A percentile compares a stretch with the other conserved stretches of the same genome.
These are phyloP conservation scores for Cotesia typhae DNA, from an alignment of 1,140 invertebrate species.

Conservation along the genomic window DNA sequence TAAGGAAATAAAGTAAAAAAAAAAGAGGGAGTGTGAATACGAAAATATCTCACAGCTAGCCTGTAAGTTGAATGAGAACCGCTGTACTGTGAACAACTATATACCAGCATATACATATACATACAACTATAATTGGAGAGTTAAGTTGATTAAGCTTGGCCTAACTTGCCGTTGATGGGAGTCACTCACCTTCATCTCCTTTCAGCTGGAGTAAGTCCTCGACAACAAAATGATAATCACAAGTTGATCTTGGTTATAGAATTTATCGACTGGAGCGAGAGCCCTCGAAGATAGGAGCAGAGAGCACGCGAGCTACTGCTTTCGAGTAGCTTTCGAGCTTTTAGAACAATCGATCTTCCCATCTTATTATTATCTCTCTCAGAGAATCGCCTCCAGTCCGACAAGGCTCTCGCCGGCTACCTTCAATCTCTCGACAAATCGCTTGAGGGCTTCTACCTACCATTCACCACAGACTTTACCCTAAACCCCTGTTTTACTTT, in stretches of 20 bases:
- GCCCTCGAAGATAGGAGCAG: neutral
- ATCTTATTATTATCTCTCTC: constrained; percentile 31
- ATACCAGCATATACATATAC: no score
- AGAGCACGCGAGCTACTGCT: constrained; percentile 9
- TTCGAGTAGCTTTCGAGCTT: constrained; percentile 25
- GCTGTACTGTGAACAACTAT: no score
- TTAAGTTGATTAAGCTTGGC: constrained; percentile 10
- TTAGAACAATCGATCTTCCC: constrained; percentile 31
- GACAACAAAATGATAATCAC: constrained; percentile 24
- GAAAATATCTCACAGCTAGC: no score
- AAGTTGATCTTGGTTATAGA: constrained; percentile 12
- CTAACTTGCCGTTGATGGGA: neutral
- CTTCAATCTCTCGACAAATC: constrained; percentile 27
- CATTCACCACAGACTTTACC: neutral
- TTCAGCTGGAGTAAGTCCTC: neutral
- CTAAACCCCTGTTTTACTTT: neutral
- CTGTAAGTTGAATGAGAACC: no score
- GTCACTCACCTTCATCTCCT: constrained; percentile 4
- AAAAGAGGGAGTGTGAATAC: neutral
- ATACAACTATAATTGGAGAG: no score
- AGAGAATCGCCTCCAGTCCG: constrained; percentile 7
- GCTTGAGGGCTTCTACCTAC: constrained; percentile 2
- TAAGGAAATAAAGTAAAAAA: neutral
- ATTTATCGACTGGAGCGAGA: constrained; percentile 9
- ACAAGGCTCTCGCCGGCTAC: constrained; percentile 1